Percentiles rank a stretch among this genome's conserved stretches.
Conservation (phyloP, 2,797 vertebrate species). For the Salmo trutta region DNA sequence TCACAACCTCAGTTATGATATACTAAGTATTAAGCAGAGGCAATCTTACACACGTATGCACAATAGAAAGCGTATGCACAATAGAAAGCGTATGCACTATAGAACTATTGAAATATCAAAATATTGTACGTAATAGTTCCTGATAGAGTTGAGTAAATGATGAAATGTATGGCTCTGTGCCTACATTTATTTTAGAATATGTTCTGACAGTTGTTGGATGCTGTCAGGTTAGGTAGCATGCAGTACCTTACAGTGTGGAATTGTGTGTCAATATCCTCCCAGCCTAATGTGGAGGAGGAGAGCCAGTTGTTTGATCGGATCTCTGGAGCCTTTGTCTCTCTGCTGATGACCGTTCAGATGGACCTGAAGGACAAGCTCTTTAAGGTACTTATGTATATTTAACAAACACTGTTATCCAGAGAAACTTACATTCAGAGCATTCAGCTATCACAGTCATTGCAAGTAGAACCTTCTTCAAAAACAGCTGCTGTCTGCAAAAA, state of each 20-base stretch:
- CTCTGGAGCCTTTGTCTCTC: constrained; percentile 60
- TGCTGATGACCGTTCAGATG: constrained; percentile 57
- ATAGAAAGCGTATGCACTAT: not conserved
- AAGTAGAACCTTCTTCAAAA: not conserved
- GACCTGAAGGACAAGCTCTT: constrained; percentile 60
- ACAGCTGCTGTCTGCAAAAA: not conserved
- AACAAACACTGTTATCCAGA: not conserved
- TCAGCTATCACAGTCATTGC: not conserved
- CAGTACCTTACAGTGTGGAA: not conserved
- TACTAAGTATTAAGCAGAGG: not conserved
- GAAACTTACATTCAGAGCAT: not conserved
- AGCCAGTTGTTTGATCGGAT: constrained; percentile 65
- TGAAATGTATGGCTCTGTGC: not conserved
- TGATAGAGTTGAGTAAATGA: not conserved
- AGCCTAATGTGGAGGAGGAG: constrained; percentile 61
- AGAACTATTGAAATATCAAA: not conserved
- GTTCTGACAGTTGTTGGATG: not conserved
- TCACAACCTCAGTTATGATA: not conserved
- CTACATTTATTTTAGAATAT: no score
- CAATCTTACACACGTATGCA: not conserved
- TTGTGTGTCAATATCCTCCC: not conserved
- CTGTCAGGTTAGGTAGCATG: not conserved
- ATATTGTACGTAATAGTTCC: not conserved
- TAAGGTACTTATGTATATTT: constrained; percentile 59
- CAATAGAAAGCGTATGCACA: not conserved